Conservation (phyloP, 1,140 invertebrate genomes). For the Ectropis grisescens region DNA sequence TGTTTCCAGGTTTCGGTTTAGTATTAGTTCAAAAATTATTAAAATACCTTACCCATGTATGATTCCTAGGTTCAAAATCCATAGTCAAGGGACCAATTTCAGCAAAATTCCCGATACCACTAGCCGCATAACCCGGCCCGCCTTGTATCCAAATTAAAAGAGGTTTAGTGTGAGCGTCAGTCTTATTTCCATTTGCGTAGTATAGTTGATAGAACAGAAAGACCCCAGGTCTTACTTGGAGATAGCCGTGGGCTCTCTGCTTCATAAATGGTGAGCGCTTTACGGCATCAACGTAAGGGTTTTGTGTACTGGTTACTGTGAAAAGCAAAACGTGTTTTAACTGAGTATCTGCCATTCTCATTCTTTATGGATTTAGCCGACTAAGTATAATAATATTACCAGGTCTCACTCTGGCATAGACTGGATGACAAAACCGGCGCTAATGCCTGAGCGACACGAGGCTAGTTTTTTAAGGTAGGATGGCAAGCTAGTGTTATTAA, state of each 20-base stretch:
- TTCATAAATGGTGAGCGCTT: slow-evolving; percentile 14
- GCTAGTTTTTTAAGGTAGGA: too few species aligned
- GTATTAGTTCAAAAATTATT: too few species aligned
- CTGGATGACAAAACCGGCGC: too few species aligned
- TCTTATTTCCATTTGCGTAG: slow-evolving; percentile 38
- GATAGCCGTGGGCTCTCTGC: slow-evolving; percentile 40
- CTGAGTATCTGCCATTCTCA: too few species aligned
- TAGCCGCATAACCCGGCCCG: slow-evolving; percentile 48
- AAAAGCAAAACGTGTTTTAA: too few species aligned
- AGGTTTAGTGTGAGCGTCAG: slow-evolving; percentile 32
- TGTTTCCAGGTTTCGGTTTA: too few species aligned
- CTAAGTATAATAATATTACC: too few species aligned
- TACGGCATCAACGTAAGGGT: slow-evolving; percentile 39
- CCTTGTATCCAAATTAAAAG: slow-evolving; percentile 59
- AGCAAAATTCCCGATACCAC: slow-evolving; percentile 46
- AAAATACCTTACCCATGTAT: slow-evolving; percentile 45
- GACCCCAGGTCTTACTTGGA: slow-evolving; percentile 45
- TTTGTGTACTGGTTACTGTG: too few species aligned
- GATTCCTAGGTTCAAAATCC: slow-evolving; percentile 46
- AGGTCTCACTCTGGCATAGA: too few species aligned
- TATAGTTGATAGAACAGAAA: slow-evolving; percentile 55
- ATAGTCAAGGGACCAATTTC: slow-evolving; percentile 51
- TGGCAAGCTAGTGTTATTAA: too few species aligned
- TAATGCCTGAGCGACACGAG: too few species aligned
- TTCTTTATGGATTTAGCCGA: too few species aligned